Evolutionary conservation across 1,140 invertebrate species (phyloP), one percentile per base, ranked within the genome.

Genomic region (Caenorhabditis brenneri): DNA sequence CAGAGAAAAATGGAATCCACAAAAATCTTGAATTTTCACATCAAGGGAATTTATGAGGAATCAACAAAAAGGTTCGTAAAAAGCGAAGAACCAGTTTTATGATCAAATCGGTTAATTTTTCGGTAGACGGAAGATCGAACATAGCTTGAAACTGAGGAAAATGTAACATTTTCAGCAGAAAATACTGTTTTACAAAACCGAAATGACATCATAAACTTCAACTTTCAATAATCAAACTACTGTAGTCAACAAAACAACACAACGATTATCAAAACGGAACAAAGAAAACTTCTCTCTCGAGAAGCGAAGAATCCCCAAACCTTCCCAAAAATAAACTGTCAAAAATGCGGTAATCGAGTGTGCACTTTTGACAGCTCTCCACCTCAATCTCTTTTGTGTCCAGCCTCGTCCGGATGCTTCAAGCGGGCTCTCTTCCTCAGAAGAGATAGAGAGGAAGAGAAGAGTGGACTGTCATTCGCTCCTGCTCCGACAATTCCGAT

Each of bases 281-380:
- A 24, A 9, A 58, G n/a, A 27, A 4, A 65, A 27, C 29, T 36
- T 6, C n/a, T n/a, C n/a, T n/a, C n/a, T n/a, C n/a, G n/a, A 16
- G 24, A 65, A 65, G 31, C 9, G 3, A 65, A 12, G 16, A 33
- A 65, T 15, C 15, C 15, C 10, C 2, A 36, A 65, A 65, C n/a
- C n/a, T 9, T 33, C 2, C 7, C 15, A 65, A 65, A 36, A 65
- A 65, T 33, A 65, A 65, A 36, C 29, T 36, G 29, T 65, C 58
- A 65, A 65, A 65, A 65, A 36, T n/a, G 29, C n/a, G 33, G 31
- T 65, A 65, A 65, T 65, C 58, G 58, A 65, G 58, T 65, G 58
- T 36, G 19, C 58, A n/a, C 58, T 65, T 65, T 65, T 65, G 58
- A 65, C 58, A 65, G 58, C 58, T 65, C 58, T 51, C 58, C 24